Percentiles rank a stretch among this genome's conserved stretches.
phyloP scores from a whole-genome alignment of 2,888 invertebrate species.

The Drosophila hamatofila region DNA sequence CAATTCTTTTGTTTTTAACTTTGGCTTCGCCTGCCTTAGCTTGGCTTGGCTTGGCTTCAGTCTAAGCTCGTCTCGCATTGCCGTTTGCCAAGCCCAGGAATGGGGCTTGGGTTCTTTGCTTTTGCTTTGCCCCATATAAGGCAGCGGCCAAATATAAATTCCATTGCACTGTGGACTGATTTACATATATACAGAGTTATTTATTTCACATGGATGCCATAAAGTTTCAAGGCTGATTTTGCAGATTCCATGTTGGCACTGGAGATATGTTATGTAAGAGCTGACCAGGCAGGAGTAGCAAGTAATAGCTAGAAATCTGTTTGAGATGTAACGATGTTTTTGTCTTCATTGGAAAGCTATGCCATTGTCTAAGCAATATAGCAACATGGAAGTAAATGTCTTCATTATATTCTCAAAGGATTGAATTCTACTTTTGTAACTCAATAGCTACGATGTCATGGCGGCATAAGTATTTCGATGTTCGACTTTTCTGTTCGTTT shows the following conservation, averaged over 20 bases:
- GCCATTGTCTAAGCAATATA: too few relatives aligned
- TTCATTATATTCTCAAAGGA: too few relatives aligned
- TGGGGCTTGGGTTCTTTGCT: slow-evolving; percentile 39
- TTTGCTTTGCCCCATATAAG: slow-evolving; percentile 25
- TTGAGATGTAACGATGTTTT: not conserved
- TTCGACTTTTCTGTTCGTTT: too few relatives aligned
- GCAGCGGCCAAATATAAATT: slow-evolving; percentile 8
- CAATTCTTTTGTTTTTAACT: slow-evolving; percentile 42
- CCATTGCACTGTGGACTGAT: not conserved
- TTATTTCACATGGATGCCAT: not conserved
- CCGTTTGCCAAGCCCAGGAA: slow-evolving; percentile 54
- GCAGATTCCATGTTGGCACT: not conserved
- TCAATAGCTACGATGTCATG: too few relatives aligned
- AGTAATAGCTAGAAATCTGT: too few relatives aligned
- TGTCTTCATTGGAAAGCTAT: not conserved
- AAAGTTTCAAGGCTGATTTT: slow-evolving; percentile 19
- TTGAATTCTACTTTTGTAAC: too few relatives aligned
- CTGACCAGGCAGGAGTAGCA: not conserved
- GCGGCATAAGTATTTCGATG: too few relatives aligned
- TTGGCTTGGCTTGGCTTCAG: not conserved
- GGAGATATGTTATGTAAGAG: too few relatives aligned
- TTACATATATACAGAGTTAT: not conserved
- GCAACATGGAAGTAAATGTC: too few relatives aligned
- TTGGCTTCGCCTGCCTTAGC: not conserved
- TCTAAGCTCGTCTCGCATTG: slow-evolving; percentile 11